A percentile compares a stretch with the other conserved stretches of the same genome.
phyloP scores from a whole-genome alignment of 2,113 vertebrate species.

The Cyanoderma ruficeps region DNA sequence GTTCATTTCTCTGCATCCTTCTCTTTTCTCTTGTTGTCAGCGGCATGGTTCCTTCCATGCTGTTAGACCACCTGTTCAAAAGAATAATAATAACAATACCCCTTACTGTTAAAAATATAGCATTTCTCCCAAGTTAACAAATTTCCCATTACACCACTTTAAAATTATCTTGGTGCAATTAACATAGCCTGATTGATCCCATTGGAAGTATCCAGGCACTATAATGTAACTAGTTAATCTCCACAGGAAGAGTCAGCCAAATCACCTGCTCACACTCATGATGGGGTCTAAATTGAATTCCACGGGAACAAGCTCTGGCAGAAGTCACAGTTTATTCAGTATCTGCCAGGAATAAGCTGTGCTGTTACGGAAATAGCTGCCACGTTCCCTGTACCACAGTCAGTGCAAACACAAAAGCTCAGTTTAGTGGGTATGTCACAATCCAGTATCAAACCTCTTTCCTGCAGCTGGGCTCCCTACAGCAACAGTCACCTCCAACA shows the following conservation, averaged over 20 bases:
- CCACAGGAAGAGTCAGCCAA: constrained; percentile 45
- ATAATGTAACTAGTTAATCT: constrained; percentile 44
- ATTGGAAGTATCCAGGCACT: constrained; percentile 49
- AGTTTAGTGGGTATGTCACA: not conserved
- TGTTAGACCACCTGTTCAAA: constrained; percentile 71
- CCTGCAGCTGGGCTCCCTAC: not conserved
- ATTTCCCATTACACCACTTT: constrained; percentile 62
- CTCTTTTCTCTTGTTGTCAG: constrained; percentile 47
- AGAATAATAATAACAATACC: constrained; percentile 64
- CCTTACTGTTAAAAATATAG: constrained; percentile 67
- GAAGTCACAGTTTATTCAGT: constrained; percentile 14
- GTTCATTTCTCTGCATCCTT: constrained; percentile 40
- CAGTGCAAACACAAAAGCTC: not conserved
- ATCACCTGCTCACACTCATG: constrained; percentile 43
- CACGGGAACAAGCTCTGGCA: not conserved
- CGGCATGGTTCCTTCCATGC: constrained; percentile 46
- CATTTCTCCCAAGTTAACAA: constrained; percentile 63
- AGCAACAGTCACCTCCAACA: not conserved
- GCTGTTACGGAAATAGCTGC: not conserved
- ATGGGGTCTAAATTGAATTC: constrained; percentile 55
- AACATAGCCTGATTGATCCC: constrained; percentile 64
- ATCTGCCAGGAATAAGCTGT: constrained; percentile 7
- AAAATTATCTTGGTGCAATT: constrained; percentile 61
- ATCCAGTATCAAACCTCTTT: not conserved
- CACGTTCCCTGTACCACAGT: not conserved